Base-by-base conservation (phyloP, 2,797 vertebrate genomes). In the Miichthys miiuy region DNA sequence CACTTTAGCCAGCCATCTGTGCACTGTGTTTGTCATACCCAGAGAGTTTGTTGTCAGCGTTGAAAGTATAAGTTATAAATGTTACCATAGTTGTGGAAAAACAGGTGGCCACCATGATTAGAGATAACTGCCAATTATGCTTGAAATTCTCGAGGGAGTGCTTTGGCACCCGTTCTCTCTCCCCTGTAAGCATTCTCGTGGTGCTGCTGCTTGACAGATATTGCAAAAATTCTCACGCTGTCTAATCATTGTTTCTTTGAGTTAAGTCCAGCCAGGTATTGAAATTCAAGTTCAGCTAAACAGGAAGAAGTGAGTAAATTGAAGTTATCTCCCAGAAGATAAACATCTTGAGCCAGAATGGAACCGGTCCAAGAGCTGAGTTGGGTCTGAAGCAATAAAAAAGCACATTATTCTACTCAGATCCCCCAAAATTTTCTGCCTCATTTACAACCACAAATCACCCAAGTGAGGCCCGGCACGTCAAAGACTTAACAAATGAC, bases 101-200 rank as follows among this genome's bases (percentile, higher is more conserved):
- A 93, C 93, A 93, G 91, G 92, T 92, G 92, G 92, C 88, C 78
- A 62, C 88, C 82, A 83, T 94, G 91, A 94, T 94, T 92, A 89
- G 82, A 84, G 85, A 90, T 94, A 91, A 93, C 87, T 84, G 80
- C 77, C 88, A 91, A 90, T 92, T 93, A 93, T 85, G 74, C 68
- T 60, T 62, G 82, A 81, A 83, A 89, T 69, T 89, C 92, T 87
- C 56, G 67, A 73, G 90, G 87, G 92, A 90, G 70, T 8, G 44
- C 68, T 93, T 87, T 88, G 88, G 86, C 89, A 66, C 70, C 66
- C 23, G 27, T 58, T 68, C 73, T 34, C 66, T 46, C 76, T 84
- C 68, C 58, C 50, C 58, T 58, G 67, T 72, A 78, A 85, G 75
- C 71, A 34, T 71, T 82, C 73, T 81, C 16, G 55, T 46, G 47